phyloP scores from a whole-genome alignment of 1,140 invertebrate species.

The Ganaspis sp. region DNA sequence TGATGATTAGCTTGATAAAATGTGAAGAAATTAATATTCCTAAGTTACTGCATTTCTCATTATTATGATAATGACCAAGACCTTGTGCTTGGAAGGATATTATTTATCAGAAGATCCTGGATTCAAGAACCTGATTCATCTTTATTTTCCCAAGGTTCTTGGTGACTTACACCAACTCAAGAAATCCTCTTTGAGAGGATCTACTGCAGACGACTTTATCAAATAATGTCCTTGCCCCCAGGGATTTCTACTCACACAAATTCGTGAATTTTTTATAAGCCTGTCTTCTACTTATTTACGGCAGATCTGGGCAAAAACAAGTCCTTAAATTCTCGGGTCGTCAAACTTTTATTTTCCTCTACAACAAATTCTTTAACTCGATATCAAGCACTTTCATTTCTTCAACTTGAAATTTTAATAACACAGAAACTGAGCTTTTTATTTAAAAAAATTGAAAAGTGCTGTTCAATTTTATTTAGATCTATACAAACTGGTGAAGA shows the following conservation, averaged over 20 bases:
- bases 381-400: too few species aligned
- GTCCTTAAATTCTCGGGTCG: neutral
- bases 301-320: neutral
- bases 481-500: too few species aligned
- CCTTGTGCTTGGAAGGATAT: neutral
- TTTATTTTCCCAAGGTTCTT: too few species aligned
- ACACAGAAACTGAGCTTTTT: too few species aligned
- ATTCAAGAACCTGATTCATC: neutral
- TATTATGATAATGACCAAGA: constrained; percentile 3
- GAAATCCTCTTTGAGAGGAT: neutral
- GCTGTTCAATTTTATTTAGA: too few species aligned
- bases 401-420: too few species aligned
- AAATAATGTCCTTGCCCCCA: neutral
- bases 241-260: constrained; percentile 8
- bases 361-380: too few species aligned
- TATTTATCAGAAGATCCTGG: neutral
- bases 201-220: neutral
- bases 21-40: too few species aligned
- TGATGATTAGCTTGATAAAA: too few species aligned
- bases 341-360: neutral
- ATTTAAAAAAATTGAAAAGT: too few species aligned
- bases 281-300: neutral
- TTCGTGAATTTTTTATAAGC: neutral
- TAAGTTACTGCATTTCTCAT: neutral
- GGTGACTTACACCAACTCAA: too few species aligned